Evolutionary conservation across 2,888 invertebrate genomes (phyloP).

Genomic region (Pyrgus malvae): DNA sequence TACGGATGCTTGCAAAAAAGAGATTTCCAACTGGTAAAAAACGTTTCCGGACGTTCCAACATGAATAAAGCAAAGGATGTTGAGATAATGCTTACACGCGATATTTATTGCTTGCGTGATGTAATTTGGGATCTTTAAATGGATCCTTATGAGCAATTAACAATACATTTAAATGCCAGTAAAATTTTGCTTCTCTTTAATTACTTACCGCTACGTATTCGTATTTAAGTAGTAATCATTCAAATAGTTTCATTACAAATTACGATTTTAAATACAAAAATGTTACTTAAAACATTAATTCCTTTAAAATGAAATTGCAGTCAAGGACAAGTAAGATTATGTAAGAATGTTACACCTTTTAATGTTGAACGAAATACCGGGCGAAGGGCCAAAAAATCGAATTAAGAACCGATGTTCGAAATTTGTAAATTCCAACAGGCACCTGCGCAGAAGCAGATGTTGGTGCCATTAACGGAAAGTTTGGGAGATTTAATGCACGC

Average conservation of each 20-base stretch:
- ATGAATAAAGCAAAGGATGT: conserved; percentile 24
- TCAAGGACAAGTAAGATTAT: background rate
- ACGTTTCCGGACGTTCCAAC: conserved; percentile 43
- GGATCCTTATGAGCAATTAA: conserved; percentile 1
- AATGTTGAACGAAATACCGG: too few relatives aligned
- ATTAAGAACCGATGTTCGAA: conserved; percentile 34
- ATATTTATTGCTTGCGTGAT: conserved; percentile 20
- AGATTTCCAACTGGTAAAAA: conserved; percentile 44
- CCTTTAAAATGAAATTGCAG: too few relatives aligned
- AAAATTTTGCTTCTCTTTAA: background rate
- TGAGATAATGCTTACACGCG: conserved; percentile 18
- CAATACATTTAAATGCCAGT: conserved; percentile 1
- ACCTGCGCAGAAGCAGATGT: conserved; percentile 72
- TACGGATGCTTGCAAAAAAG: conserved; percentile 54
- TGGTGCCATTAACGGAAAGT: conserved; percentile 53
- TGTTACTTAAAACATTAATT: too few relatives aligned
- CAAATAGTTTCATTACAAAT: too few relatives aligned
- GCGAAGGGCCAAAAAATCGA: conserved; percentile 13
- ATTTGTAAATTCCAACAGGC: conserved; percentile 56
- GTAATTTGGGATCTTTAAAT: conserved; percentile 8
- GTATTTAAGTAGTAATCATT: background rate
- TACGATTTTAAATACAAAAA: too few relatives aligned
- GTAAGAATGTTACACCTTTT: conserved; percentile 1
- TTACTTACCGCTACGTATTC: background rate
- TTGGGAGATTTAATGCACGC: conserved; percentile 62